Conservation (phyloP, 2,797 vertebrate species). For the Poecilia picta region DNA sequence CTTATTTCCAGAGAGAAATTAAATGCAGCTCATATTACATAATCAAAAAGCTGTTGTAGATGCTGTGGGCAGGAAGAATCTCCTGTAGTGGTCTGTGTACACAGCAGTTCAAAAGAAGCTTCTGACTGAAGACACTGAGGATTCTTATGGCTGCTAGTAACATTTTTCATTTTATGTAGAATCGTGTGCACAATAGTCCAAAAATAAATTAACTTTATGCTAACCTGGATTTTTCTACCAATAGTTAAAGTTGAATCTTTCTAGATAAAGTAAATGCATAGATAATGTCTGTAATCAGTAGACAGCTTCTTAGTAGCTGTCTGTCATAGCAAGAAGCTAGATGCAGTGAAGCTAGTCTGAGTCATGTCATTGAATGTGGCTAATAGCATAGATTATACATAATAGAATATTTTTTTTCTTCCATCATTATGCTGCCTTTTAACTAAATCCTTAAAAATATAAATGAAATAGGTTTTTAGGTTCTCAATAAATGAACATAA, state of each 20-base stretch:
- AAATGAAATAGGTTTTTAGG: neutral
- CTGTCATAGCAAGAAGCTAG: neutral
- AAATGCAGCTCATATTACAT: neutral
- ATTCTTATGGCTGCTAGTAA: neutral
- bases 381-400: neutral
- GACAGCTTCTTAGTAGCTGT: neutral
- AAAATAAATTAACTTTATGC: neutral
- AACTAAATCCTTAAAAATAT: neutral
- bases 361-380: neutral
- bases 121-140: neutral
- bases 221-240: neutral
- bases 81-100: neutral
- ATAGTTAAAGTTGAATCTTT: neutral
- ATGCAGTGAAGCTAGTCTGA: neutral
- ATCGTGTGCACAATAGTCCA: neutral
- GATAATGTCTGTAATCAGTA: neutral
- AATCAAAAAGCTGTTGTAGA: neutral
- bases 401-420: neutral
- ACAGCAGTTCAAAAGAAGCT: neutral
- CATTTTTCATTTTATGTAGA: neutral
- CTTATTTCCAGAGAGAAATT: neutral
- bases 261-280: neutral
- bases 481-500: neutral
- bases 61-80: neutral
- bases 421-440: neutral